phyloP scores from a whole-genome alignment of 1,140 invertebrate species.

The Mercenaria mercenaria region DNA sequence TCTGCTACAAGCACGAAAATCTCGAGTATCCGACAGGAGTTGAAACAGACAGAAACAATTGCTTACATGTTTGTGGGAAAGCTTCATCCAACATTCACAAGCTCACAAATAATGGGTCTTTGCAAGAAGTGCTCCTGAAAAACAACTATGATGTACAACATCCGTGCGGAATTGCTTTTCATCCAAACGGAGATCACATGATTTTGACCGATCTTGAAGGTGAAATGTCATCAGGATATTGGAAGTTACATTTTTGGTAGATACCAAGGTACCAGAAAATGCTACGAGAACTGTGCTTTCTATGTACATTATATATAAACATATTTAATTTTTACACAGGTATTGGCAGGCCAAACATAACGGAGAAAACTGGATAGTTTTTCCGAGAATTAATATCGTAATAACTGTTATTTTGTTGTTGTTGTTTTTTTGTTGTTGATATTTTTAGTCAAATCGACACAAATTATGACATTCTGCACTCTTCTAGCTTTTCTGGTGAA shows the following conservation, averaged over 20 bases:
- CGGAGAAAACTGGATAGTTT: no score
- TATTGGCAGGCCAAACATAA: not conserved
- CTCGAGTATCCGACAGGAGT: slow-evolving; percentile 51
- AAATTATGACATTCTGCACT: no score
- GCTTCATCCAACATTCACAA: slow-evolving; percentile 48
- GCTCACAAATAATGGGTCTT: slow-evolving; percentile 22
- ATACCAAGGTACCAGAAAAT: not conserved
- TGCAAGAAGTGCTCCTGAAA: not conserved
- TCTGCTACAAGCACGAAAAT: slow-evolving; percentile 34
- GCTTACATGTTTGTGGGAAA: slow-evolving; percentile 38
- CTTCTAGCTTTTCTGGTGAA: no score
- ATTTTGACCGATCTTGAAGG: slow-evolving; percentile 30
- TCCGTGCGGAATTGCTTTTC: slow-evolving; percentile 47
- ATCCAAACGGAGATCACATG: slow-evolving; percentile 47
- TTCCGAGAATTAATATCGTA: no score
- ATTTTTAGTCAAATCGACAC: no score
- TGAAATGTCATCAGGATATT: slow-evolving; percentile 8
- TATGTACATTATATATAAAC: not conserved
- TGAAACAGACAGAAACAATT: slow-evolving; percentile 58
- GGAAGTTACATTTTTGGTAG: slow-evolving; percentile 2
- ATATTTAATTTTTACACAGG: not conserved
- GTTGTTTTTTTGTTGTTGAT: no score
- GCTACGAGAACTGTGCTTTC: not conserved
- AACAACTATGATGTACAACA: not conserved
- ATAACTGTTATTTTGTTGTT: no score